These are phyloP conservation scores for Eudasyphora cyanicolor DNA, from an alignment of 2,888 invertebrate genomes.

Conservation along the genomic window DNA sequence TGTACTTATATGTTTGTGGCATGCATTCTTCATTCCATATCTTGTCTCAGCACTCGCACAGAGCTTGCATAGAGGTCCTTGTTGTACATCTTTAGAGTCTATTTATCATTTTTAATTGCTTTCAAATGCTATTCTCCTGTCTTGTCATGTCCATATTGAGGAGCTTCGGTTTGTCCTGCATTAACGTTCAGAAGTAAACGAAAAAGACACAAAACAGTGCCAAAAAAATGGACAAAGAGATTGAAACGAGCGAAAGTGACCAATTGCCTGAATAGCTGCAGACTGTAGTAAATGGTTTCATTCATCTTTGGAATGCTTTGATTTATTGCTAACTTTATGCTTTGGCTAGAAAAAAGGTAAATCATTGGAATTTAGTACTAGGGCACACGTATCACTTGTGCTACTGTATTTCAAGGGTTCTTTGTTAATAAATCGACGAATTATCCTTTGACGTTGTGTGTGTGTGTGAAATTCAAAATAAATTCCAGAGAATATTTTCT, in stretches of 20 bases:
- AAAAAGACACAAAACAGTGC: not conserved
- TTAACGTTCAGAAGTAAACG: too few relatives aligned
- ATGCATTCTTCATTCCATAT: not conserved
- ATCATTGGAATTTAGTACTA: slow-evolving; percentile 48
- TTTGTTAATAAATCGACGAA: slow-evolving; percentile 30
- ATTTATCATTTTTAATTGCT: slow-evolving; percentile 61
- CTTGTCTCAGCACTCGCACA: slow-evolving; percentile 23
- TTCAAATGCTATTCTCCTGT: slow-evolving; percentile 36
- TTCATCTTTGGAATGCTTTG: slow-evolving; percentile 45
- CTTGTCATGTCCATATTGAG: slow-evolving; percentile 23
- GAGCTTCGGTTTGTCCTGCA: not conserved
- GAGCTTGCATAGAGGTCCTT: too few relatives aligned
- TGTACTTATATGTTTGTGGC: not conserved
- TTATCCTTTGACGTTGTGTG: slow-evolving; percentile 25
- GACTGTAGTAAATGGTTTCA: slow-evolving; percentile 32
- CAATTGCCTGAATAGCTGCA: not conserved
- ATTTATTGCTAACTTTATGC: slow-evolving; percentile 46
- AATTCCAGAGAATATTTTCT: not conserved
- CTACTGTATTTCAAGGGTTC: not conserved
- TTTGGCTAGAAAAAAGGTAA: slow-evolving; percentile 25
- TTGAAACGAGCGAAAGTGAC: slow-evolving; percentile 10
- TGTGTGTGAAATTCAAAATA: not conserved
- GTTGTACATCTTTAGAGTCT: slow-evolving; percentile 29
- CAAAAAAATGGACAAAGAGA: not conserved
- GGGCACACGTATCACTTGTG: slow-evolving; percentile 32